phyloP scores from a whole-genome alignment of 2,113 vertebrate genomes.

The Furnarius figulus region DNA sequence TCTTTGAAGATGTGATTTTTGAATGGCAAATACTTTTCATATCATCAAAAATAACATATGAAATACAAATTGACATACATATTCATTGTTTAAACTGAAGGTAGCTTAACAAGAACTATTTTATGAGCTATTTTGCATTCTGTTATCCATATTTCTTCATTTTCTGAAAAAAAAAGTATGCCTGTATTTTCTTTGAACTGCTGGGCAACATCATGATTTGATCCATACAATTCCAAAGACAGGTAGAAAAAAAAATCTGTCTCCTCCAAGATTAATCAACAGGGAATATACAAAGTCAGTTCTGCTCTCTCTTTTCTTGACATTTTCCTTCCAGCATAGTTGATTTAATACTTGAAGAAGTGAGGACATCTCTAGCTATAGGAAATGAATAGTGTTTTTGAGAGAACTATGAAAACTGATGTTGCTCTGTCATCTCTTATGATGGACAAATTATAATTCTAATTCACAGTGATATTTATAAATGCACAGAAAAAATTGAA shows the following conservation, averaged over 20 bases:
- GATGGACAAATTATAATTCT: neutral
- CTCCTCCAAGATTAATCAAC: neutral
- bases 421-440: neutral
- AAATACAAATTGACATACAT: neutral
- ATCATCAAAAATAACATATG: neutral
- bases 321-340: neutral
- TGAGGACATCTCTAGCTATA: neutral
- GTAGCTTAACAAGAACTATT: neutral
- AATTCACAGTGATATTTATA: neutral
- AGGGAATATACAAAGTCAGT: neutral
- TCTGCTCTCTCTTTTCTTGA: neutral
- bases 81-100: neutral
- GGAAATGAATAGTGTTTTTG: neutral
- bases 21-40: neutral
- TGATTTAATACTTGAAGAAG: neutral
- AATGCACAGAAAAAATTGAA: neutral
- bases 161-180: neutral
- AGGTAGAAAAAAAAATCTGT: neutral
- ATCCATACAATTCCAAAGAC: neutral
- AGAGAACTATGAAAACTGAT: neutral
- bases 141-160: neutral
- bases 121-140: neutral
- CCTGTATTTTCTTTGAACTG: neutral
- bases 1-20: neutral
- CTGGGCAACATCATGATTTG: neutral